phyloP scores from a whole-genome alignment of 2,797 vertebrate species.

The Coreius guichenoti region DNA sequence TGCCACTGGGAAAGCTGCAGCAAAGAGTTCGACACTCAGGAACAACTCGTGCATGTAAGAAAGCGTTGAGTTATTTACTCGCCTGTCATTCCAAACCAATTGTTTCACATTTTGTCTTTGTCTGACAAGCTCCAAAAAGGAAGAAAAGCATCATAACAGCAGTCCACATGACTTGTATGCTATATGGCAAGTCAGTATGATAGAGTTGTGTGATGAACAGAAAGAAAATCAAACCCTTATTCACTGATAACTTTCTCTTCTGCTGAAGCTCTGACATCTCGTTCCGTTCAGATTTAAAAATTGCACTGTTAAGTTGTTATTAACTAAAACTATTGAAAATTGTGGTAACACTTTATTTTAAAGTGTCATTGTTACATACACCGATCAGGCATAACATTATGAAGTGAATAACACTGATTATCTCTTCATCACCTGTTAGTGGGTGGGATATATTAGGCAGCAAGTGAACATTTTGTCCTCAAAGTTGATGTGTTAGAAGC shows the following conservation, averaged over 20 bases:
- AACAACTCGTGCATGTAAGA: conserved; percentile 97
- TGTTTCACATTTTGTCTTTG: background rate
- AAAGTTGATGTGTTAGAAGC: no score
- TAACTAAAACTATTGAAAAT: background rate
- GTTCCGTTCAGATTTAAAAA: no score
- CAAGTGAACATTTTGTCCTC: no score
- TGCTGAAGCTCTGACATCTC: background rate
- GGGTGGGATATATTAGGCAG: no score
- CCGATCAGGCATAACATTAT: no score
- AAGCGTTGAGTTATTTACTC: background rate
- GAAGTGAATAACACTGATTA: no score
- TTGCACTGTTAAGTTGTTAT: background rate
- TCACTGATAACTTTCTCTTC: background rate
- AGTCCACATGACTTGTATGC: background rate
- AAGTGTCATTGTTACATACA: no score
- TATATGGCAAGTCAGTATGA: background rate
- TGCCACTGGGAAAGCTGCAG: conserved; percentile 96
- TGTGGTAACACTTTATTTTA: background rate
- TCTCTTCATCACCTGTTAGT: no score
- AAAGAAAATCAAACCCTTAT: background rate
- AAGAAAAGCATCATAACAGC: background rate
- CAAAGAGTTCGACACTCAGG: conserved; percentile 97
- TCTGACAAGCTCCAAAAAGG: background rate
- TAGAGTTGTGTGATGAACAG: background rate
- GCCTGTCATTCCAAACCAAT: background rate